Percentiles rank a stretch among this genome's conserved stretches.
Evolutionary conservation across 2,888 invertebrate species (phyloP).

Genomic region (Amitus sp.): DNA sequence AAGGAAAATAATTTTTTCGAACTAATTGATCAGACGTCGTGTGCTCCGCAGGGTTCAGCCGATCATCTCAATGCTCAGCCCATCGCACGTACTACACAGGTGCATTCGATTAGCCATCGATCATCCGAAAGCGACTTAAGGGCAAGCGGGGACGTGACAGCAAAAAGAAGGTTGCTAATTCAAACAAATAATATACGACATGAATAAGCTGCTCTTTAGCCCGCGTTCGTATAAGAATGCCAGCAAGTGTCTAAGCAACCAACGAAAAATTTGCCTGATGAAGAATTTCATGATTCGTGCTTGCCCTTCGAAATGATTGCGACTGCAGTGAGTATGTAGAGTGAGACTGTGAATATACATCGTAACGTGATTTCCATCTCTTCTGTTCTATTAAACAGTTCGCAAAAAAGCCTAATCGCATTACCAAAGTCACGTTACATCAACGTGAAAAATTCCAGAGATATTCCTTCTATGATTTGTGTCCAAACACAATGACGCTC

Average conservation of each 20-base stretch:
- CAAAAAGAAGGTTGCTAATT: conserved; percentile 21
- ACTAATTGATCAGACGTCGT: not conserved
- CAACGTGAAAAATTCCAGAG: conserved; percentile 35
- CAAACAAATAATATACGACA: conserved; percentile 5
- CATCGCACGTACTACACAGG: conserved; percentile 32
- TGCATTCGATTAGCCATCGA: conserved; percentile 34
- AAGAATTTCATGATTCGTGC: not conserved
- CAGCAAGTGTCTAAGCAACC: too few species aligned
- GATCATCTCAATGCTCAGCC: conserved; percentile 7
- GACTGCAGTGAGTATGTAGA: not conserved
- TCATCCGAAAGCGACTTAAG: conserved; percentile 24
- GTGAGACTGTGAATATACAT: not conserved
- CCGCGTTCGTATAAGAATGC: too few species aligned
- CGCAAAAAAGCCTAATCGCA: conserved; percentile 29
- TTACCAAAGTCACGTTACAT: conserved; percentile 22
- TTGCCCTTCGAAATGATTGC: not conserved
- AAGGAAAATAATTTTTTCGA: not conserved
- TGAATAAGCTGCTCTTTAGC: conserved; percentile 15
- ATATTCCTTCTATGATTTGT: conserved; percentile 41
- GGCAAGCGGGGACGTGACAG: conserved; percentile 19
- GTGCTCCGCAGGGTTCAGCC: conserved; percentile 4
- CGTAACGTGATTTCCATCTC: conserved; percentile 27
- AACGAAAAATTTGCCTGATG: too few species aligned
- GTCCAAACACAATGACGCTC: conserved; percentile 44
- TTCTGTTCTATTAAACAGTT: conserved; percentile 30